These are phyloP conservation scores for Leiothrix lutea DNA, from an alignment of 2,113 vertebrate species.

Conservation along the genomic window DNA sequence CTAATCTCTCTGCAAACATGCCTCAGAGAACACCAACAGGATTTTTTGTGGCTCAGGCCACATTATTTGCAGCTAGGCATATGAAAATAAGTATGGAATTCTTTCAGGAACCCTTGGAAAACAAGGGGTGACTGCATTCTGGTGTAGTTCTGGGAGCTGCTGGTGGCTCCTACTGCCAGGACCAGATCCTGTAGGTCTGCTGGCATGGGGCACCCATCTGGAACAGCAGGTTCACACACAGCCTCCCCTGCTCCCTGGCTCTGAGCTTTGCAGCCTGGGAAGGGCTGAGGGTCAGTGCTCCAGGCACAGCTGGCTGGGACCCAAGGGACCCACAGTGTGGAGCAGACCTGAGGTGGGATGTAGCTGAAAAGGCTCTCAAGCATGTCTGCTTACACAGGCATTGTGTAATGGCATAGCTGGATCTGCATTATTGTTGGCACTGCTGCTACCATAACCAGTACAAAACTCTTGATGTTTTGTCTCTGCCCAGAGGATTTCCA, in stretches of 20 bases:
- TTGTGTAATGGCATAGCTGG: background rate
- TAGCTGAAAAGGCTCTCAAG: background rate
- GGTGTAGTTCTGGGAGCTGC: background rate
- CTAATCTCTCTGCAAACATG: background rate
- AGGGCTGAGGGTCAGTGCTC: background rate
- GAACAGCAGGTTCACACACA: background rate
- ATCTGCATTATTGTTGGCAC: fast-evolving
- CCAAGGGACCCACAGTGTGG: fast-evolving
- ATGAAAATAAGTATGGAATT: background rate
- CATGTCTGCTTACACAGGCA: background rate
- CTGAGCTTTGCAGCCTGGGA: background rate
- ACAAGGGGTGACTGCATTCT: background rate
- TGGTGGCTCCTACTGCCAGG: fast-evolving
- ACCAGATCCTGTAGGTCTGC: background rate
- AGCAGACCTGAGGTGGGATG: fast-evolving
- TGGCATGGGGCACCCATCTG: fast-evolving
- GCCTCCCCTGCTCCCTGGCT: fast-evolving
- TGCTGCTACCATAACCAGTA: background rate
- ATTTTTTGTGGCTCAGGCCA: background rate
- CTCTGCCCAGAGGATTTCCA: background rate
- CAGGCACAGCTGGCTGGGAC: fast-evolving
- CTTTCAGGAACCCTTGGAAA: background rate
- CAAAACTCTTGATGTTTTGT: background rate
- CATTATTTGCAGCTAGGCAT: background rate
- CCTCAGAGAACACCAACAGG: background rate